Evolutionary conservation across 2,797 vertebrate genomes (phyloP).

Genomic region (Pangasius mekongensis): DNA sequence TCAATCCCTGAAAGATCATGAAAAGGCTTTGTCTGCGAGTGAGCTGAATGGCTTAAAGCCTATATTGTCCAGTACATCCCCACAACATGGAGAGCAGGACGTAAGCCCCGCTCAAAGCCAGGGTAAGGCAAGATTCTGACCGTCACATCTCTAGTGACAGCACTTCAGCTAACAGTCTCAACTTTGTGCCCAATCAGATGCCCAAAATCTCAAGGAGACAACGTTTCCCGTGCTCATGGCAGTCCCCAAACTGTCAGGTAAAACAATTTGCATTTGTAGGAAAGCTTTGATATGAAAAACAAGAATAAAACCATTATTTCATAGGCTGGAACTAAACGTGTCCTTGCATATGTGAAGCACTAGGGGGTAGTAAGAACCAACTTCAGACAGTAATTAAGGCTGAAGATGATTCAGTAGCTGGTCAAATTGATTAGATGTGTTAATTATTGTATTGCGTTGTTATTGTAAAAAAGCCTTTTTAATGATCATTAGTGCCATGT

Average conservation of each 20-base stretch:
- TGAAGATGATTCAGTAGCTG: neutral
- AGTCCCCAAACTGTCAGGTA: conserved; percentile 70
- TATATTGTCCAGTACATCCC: conserved; percentile 57
- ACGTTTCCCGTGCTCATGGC: conserved; percentile 48
- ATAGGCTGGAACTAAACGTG: neutral
- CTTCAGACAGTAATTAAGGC: neutral
- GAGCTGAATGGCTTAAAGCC: conserved; percentile 27
- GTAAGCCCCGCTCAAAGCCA: conserved; percentile 63
- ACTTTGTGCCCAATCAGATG: conserved; percentile 59
- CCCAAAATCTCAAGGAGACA: conserved; percentile 59
- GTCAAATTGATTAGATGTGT: neutral
- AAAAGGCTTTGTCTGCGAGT: conserved; percentile 52
- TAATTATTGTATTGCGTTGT: too few relatives aligned
- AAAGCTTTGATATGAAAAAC: neutral
- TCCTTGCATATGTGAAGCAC: conserved; percentile 9
- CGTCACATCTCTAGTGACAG: conserved; percentile 1
- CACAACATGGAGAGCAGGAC: conserved; percentile 59
- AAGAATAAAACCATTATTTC: neutral
- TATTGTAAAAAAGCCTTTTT: neutral
- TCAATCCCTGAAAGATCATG: conserved; percentile 69
- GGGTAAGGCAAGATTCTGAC: conserved; percentile 60
- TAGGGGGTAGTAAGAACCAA: conserved; percentile 34
- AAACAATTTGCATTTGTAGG: conserved; percentile 28
- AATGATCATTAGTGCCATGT: neutral
- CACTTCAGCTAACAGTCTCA: conserved; percentile 21